A percentile compares a stretch with the other conserved stretches of the same genome.
Conservation (phyloP, 2,113 vertebrate genomes). For the Ibidorhyncha struthersii region DNA sequence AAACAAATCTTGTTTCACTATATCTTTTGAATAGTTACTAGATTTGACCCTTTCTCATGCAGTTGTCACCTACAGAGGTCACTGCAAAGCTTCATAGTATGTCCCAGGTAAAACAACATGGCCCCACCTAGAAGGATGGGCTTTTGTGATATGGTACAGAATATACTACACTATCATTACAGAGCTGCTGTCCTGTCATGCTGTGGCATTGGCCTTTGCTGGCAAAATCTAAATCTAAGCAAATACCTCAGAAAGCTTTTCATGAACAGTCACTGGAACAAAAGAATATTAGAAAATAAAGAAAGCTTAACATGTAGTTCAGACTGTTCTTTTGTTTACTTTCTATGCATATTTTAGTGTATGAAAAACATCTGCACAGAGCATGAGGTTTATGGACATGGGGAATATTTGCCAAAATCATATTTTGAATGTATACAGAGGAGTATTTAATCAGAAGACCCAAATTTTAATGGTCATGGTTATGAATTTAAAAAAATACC, state of each 20-base stretch:
- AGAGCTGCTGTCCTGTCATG: not conserved
- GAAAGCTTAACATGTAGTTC: not conserved
- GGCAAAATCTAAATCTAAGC: not conserved
- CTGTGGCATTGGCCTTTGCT: not conserved
- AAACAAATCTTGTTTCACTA: not conserved
- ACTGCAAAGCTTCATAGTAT: not conserved
- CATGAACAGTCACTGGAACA: not conserved
- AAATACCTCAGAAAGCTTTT: not conserved
- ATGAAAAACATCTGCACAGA: not conserved
- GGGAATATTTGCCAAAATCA: not conserved
- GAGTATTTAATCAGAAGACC: not conserved
- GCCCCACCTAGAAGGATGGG: not conserved
- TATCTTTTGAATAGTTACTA: not conserved
- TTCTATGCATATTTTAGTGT: not conserved
- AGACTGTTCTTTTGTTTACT: not conserved
- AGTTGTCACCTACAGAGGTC: not conserved
- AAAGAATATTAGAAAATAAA: not conserved
- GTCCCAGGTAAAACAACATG: not conserved
- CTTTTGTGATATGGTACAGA: not conserved
- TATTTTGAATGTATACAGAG: not conserved
- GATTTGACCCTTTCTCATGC: not conserved
- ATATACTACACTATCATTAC: not conserved
- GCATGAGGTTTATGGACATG: not conserved
- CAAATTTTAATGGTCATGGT: not conserved
- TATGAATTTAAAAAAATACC: not conserved